Evolutionary conservation across 2,113 vertebrate species (phyloP).

Genomic region (Setophaga coronata): DNA sequence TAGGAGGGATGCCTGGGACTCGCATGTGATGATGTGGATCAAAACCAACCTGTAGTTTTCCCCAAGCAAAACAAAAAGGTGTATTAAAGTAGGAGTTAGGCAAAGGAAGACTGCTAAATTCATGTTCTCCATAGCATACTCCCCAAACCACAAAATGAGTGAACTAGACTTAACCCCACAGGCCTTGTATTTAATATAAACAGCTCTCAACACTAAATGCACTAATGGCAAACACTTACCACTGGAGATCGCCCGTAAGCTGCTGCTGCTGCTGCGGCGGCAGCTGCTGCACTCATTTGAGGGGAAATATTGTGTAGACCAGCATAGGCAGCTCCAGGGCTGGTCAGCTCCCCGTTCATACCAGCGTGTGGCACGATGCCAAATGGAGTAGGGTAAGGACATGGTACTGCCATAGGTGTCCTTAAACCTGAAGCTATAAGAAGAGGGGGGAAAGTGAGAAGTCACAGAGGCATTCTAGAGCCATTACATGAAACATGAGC

Average conservation of each 20-base stretch:
- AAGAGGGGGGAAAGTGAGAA: not conserved
- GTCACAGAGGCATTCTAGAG: not conserved
- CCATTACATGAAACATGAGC: not conserved
- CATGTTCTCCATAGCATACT: not conserved
- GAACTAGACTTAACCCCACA: not conserved
- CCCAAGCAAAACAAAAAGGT: conserved; percentile 52
- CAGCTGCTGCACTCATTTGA: conserved; percentile 83
- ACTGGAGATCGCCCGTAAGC: conserved; percentile 84
- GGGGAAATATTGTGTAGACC: conserved; percentile 85
- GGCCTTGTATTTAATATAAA: not conserved
- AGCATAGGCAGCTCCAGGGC: conserved; percentile 82
- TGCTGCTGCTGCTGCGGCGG: conserved; percentile 73
- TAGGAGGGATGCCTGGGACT: conserved; percentile 85
- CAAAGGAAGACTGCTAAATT: not conserved
- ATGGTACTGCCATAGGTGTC: conserved; percentile 85
- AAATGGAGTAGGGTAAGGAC: conserved; percentile 83
- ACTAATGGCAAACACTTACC: conserved; percentile 52
- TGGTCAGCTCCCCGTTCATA: conserved; percentile 84
- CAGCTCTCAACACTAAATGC: not conserved
- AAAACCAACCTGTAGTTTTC: conserved; percentile 82
- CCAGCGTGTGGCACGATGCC: conserved; percentile 83
- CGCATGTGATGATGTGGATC: conserved; percentile 89
- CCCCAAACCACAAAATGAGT: not conserved
- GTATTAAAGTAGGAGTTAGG: not conserved
- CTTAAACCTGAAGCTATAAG: conserved; percentile 77